Percentiles rank a stretch among this genome's conserved stretches.
Conservation (phyloP, 2,797 vertebrate genomes). For the Sylvilagus floridanus region DNA sequence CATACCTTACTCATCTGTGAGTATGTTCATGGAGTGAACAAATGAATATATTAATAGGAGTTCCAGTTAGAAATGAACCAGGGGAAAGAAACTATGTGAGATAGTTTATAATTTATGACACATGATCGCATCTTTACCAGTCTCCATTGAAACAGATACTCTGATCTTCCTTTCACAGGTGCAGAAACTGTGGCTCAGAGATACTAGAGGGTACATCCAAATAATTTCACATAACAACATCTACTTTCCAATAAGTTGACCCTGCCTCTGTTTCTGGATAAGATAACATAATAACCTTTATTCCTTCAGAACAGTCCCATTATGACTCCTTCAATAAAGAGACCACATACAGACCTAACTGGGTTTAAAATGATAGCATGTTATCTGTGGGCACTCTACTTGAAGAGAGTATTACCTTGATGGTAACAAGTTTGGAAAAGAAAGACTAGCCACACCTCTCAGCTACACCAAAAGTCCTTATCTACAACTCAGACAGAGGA, state of each 20-base stretch:
- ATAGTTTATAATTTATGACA: conserved; percentile 16
- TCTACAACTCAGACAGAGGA: background rate
- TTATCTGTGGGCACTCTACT: background rate
- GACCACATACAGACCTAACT: conserved; percentile 37
- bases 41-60: conserved; percentile 15
- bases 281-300: conserved; percentile 39
- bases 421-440: conserved; percentile 1
- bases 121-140: conserved; percentile 34
- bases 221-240: conserved; percentile 31
- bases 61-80: background rate
- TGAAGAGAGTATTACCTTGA: conserved; percentile 34
- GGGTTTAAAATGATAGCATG: conserved; percentile 25
- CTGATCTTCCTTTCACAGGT: conserved; percentile 35
- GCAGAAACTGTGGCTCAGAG: background rate
- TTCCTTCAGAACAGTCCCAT: conserved; percentile 22
- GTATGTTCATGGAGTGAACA: conserved; percentile 9
- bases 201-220: conserved; percentile 36
- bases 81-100: conserved; percentile 43
- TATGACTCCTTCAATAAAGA: conserved; percentile 1
- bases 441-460: background rate
- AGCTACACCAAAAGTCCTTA: background rate
- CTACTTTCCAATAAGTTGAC: conserved; percentile 15
- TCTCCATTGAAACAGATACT: background rate
- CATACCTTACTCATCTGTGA: conserved; percentile 6
- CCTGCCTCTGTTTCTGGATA: conserved; percentile 39